Evolutionary conservation across 2,113 vertebrate species (phyloP).

Genomic region (Crypturellus undulatus): DNA sequence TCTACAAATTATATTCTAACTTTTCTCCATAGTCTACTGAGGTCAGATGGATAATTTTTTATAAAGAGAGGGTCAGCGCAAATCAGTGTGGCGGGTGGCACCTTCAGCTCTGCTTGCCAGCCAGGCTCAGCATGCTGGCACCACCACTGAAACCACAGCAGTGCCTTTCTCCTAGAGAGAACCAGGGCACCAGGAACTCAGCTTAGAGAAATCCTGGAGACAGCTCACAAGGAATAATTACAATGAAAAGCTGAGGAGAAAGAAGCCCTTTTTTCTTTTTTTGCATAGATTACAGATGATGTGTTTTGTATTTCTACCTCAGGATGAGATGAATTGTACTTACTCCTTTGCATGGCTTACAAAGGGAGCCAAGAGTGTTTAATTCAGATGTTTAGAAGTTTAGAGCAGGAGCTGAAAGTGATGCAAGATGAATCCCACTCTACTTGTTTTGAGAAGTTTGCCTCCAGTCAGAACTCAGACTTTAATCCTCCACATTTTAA

Average conservation of each 20-base stretch:
- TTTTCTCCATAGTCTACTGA: not conserved
- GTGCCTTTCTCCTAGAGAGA: rapidly evolving
- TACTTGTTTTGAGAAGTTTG: not conserved
- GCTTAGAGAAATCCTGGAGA: not conserved
- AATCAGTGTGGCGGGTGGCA: not conserved
- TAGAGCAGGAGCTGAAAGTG: not conserved
- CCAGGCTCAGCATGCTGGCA: not conserved
- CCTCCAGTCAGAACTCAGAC: not conserved
- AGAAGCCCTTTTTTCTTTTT: not conserved
- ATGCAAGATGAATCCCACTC: not conserved
- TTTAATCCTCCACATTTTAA: not conserved
- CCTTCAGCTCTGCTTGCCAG: not conserved
- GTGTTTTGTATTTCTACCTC: rapidly evolving
- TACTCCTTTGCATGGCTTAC: not conserved
- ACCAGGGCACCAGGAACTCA: not conserved
- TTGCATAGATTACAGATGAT: not conserved
- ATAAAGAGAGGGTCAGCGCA: not conserved
- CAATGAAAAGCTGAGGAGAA: not conserved
- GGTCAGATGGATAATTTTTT: not conserved
- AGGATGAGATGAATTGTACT: not conserved
- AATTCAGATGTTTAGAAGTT: not conserved
- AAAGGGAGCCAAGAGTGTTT: not conserved
- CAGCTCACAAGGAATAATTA: not conserved
- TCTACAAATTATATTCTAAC: not conserved
- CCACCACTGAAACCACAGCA: not conserved